Percentiles rank a stretch among this genome's conserved stretches.
These are phyloP conservation scores for Pristionchus fissidentatus DNA, from an alignment of 2,888 invertebrate species.

Conservation along the genomic window DNA sequence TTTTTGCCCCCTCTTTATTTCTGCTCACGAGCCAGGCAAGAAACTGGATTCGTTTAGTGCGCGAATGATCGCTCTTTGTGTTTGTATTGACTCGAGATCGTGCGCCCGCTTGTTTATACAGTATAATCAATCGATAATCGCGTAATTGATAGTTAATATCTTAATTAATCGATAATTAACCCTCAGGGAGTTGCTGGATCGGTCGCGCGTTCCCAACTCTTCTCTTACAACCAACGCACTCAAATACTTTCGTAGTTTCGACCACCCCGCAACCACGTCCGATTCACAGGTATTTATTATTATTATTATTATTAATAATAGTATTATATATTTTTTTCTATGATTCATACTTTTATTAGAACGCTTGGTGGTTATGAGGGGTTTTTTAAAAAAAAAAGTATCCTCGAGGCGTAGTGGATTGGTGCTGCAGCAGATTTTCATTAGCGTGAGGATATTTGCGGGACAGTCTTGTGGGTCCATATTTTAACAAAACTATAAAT, in stretches of 20 bases:
- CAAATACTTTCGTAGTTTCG: background rate
- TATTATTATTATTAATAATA: background rate
- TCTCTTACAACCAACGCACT: conserved; percentile 33
- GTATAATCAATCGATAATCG: too few relatives aligned
- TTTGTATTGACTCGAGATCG: conserved; percentile 7
- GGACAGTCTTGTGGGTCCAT: too few relatives aligned
- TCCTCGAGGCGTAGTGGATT: too few relatives aligned
- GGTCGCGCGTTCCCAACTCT: conserved; percentile 45
- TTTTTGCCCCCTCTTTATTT: conserved; percentile 2
- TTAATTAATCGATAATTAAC: background rate
- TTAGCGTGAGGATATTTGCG: too few relatives aligned
- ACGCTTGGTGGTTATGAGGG: too few relatives aligned
- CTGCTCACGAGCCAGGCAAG: background rate
- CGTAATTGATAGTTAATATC: too few relatives aligned
- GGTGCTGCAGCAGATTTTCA: too few relatives aligned
- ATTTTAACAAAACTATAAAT: too few relatives aligned
- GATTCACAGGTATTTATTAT: background rate
- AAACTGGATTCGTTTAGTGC: conserved; percentile 17
- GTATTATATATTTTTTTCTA: too few relatives aligned
- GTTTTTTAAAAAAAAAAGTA: too few relatives aligned
- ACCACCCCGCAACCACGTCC: background rate
- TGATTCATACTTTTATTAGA: too few relatives aligned
- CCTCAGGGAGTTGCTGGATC: conserved; percentile 33
- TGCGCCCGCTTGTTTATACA: background rate
- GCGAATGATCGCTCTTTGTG: background rate